phyloP scores from a whole-genome alignment of 2,113 vertebrate genomes.

The Pituophis catenifer region DNA sequence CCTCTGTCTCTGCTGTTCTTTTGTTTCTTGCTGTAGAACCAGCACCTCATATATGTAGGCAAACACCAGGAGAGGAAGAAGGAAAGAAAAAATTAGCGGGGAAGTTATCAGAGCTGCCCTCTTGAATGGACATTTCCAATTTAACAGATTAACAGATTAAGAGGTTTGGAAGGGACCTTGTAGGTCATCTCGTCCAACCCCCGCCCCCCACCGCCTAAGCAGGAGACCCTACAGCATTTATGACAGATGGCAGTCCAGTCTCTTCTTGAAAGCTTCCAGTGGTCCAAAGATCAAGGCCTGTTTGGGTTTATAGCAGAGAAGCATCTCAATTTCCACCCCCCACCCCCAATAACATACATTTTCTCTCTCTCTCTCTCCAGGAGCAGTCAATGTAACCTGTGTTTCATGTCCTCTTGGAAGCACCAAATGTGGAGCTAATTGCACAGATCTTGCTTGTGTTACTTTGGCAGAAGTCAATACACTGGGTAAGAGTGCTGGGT shows the following conservation, averaged over 20 bases:
- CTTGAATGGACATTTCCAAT: background rate
- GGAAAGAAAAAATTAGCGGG: background rate
- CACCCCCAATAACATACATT: background rate
- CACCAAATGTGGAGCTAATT: background rate
- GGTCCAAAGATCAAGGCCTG: background rate
- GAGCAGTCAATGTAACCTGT: background rate
- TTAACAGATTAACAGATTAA: background rate
- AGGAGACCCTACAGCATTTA: too few relatives aligned
- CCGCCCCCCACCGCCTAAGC: too few relatives aligned
- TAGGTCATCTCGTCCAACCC: too few relatives aligned
- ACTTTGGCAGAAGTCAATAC: background rate
- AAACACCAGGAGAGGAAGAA: background rate
- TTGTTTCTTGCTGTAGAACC: background rate
- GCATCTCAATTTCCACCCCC: background rate
- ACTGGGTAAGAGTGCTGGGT: background rate
- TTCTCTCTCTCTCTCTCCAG: background rate
- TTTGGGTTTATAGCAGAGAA: background rate
- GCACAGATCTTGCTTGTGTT: background rate
- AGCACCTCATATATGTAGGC: background rate
- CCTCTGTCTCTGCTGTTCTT: background rate
- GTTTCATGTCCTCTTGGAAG: background rate
- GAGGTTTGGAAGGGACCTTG: too few relatives aligned
- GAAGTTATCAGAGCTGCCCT: background rate
- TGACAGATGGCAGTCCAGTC: too few relatives aligned
- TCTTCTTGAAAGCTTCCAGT: too few relatives aligned